Evolutionary conservation across 2,888 invertebrate genomes (phyloP).

Genomic region (Entomobrya multifasciata): DNA sequence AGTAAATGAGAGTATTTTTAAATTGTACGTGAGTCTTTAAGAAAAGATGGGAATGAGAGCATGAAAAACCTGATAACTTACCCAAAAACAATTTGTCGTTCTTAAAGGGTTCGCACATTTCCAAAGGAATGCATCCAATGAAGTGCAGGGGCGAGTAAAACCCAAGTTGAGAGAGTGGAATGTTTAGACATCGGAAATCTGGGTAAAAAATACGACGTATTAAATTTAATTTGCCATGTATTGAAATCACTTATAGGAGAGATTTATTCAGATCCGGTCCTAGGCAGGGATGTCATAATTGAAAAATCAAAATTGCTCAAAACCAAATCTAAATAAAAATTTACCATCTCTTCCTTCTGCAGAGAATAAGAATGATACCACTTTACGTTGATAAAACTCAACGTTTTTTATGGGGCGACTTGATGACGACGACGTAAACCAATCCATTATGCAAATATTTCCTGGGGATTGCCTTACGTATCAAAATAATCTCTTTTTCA

Average conservation of each 20-base stretch:
- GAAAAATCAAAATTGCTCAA: too few relatives aligned
- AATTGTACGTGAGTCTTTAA: conserved; percentile 25
- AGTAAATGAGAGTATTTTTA: neutral
- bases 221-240: too few relatives aligned
- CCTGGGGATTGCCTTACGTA: neutral
- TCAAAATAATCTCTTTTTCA: too few relatives aligned
- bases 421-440: conserved; percentile 50
- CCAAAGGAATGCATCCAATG: conserved; percentile 67
- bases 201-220: too few relatives aligned
- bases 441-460: conserved; percentile 59
- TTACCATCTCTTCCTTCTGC: conserved; percentile 73
- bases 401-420: conserved; percentile 56
- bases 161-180: conserved; percentile 66
- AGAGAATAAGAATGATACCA: conserved; percentile 56
- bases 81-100: conserved; percentile 71
- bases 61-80: conserved; percentile 62
- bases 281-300: too few relatives aligned
- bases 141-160: conserved; percentile 72
- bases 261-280: too few relatives aligned
- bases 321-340: too few relatives aligned
- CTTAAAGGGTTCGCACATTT: conserved; percentile 59
- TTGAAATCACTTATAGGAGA: too few relatives aligned
- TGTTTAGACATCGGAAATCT: conserved; percentile 66
- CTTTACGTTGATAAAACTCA: conserved; percentile 70
- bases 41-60: conserved; percentile 58